phyloP scores from a whole-genome alignment of 2,797 vertebrate genomes.

The Delichon dasypus region DNA sequence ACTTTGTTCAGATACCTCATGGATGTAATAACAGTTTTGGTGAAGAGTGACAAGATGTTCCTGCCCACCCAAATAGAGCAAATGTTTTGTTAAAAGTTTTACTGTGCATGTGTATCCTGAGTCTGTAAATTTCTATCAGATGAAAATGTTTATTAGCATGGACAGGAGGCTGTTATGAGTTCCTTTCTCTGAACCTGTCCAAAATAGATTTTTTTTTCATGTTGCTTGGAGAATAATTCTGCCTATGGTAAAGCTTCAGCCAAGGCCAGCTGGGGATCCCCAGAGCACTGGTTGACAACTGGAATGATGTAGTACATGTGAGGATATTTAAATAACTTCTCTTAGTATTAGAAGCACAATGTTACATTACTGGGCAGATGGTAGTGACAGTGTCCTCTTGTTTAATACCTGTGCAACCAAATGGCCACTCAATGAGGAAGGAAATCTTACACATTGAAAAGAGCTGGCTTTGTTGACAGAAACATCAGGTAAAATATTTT shows the following conservation, averaged over 20 bases:
- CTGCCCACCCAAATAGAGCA: background rate
- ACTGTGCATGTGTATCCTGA: background rate
- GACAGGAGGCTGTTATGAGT: background rate
- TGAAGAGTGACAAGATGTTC: background rate
- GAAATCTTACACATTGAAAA: background rate
- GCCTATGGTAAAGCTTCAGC: background rate
- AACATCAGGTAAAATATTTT: background rate
- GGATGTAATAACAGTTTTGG: background rate
- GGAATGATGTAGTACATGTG: rapidly evolving
- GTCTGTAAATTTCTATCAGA: background rate
- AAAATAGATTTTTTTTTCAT: background rate
- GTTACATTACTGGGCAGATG: background rate
- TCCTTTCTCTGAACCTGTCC: background rate
- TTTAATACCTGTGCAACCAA: background rate
- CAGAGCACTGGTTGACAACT: background rate
- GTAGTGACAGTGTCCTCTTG: background rate
- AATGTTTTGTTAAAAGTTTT: background rate
- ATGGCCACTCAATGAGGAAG: background rate
- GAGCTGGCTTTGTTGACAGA: background rate
- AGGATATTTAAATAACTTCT: background rate
- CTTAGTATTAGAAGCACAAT: background rate
- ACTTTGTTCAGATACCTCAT: rapidly evolving
- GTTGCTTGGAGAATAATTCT: background rate
- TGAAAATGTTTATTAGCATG: background rate
- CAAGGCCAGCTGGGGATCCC: background rate